These are phyloP conservation scores for Oikopleura vanhoeffeni DNA, from an alignment of 23 tunicate species.

Conservation along the genomic window DNA sequence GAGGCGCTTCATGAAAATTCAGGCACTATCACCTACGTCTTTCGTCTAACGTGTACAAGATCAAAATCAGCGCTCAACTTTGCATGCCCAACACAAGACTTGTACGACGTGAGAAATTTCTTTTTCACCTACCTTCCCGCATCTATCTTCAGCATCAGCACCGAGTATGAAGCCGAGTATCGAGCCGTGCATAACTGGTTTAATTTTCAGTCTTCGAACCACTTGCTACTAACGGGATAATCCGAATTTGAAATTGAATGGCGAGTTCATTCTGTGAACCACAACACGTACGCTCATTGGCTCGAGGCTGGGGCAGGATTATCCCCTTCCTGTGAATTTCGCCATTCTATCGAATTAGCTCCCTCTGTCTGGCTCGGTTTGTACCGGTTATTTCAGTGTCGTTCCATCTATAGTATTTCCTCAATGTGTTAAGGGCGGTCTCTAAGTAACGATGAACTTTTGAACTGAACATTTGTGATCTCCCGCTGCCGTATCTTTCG, in stretches of 20 bases:
- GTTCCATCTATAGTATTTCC: neutral
- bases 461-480: constrained; percentile 7
- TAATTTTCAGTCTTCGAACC: neutral
- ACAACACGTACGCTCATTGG: no score
- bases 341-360: constrained; percentile 34
- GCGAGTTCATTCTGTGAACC: constrained; percentile 44
- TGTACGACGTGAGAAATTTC: constrained; percentile 4
- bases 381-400: constrained; percentile 25
- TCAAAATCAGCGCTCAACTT: neutral
- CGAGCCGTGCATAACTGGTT: constrained; percentile 10
- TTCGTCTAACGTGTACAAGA: neutral
- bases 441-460: neutral
- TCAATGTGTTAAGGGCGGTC: neutral
- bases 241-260: neutral
- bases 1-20: neutral
- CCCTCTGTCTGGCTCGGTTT: constrained; percentile 29
- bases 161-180: constrained; percentile 20
- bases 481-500: constrained; percentile 49
- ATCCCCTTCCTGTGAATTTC: constrained; percentile 26
- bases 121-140: constrained; percentile 19
- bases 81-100: constrained; percentile 1
- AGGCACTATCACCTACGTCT: neutral
- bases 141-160: constrained; percentile 20
- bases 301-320: constrained; percentile 36
- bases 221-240: neutral